phyloP scores from a whole-genome alignment of 2,888 invertebrate species.

The Microdon myrmicae region DNA sequence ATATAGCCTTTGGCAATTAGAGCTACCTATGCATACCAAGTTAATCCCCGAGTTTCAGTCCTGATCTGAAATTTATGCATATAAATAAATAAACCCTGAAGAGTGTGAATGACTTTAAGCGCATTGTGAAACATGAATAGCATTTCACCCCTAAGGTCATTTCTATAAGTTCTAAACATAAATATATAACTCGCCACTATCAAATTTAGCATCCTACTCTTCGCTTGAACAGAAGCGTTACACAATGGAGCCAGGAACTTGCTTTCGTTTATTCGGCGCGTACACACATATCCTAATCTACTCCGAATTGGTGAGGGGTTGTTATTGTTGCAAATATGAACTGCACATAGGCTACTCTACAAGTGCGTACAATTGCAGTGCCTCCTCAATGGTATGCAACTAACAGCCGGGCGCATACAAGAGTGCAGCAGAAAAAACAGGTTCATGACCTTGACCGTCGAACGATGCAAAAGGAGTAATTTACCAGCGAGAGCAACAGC shows the following conservation, averaged over 20 bases:
- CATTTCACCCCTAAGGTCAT: too few relatives aligned
- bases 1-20: too few relatives aligned
- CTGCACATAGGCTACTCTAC: conserved; percentile 17
- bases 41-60: too few relatives aligned
- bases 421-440: conserved; percentile 54
- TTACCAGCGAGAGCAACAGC: conserved; percentile 17
- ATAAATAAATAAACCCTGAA: too few relatives aligned
- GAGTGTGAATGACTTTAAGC: too few relatives aligned
- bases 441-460: conserved; percentile 64
- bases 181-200: too few relatives aligned
- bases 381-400: conserved; percentile 16
- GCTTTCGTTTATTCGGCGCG: conserved; percentile 16
- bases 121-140: too few relatives aligned
- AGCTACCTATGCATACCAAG: too few relatives aligned
- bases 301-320: conserved; percentile 28
- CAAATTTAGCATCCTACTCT: too few relatives aligned
- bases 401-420: conserved; percentile 11
- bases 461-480: conserved; percentile 33
- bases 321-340: conserved; percentile 7
- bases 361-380: conserved; percentile 24
- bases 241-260: conserved; percentile 23
- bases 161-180: too few relatives aligned
- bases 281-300: conserved; percentile 20
- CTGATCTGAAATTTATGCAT: too few relatives aligned
- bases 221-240: too few relatives aligned